Base-by-base conservation (phyloP, 1,140 invertebrate genomes). In the Hylaeus volcanicus region DNA sequence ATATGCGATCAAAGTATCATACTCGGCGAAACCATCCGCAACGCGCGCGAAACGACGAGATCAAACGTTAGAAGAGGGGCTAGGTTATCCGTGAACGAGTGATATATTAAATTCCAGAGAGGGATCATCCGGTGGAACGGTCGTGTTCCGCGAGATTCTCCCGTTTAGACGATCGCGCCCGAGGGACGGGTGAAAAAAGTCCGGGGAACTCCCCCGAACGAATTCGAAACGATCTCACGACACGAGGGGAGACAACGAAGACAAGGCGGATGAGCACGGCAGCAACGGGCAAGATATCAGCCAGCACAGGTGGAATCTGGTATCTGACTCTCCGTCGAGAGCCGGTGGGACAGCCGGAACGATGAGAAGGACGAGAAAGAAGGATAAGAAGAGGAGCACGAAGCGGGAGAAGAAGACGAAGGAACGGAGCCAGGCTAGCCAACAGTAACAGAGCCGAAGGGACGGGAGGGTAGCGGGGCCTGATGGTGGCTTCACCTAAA, bases 401-500 rank as follows among this genome's bases (percentile, higher is more conserved):
- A 65, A 48, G 39, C 63, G 64, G 14, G 66, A 45, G 61, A 70
- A 58, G 72, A 53, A 41, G 72, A 75, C 12, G 48, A 55, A 58
- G 66, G 8, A 61, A 61, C 53, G 26, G 43, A 48, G 64, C 15
- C 39, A 61, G 71, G 41, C 63, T 37, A 64, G 56, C n/a, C 15
- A 55, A 74, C 41, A 61, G 66, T 51, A 60, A 39, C 41, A 65
- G 73, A 61, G 43, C 14, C 15, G 48, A 70, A 58, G 45, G 69
- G 66, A 58, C 43, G 56, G 65, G 61, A 56, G 26, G 39, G 39
- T 53, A 6, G 26, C 2, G 15, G 6, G 41, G 55, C 63, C 41
- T 9, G 48, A 37, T 63, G 74, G 74, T 87, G 89, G 89, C 85
- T 86, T 88, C 89, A 90, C 88, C 91, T 89, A 91, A 92, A 91